Conservation (phyloP, 2,113 vertebrate genomes). For the Neomonachus schauinslandi region DNA sequence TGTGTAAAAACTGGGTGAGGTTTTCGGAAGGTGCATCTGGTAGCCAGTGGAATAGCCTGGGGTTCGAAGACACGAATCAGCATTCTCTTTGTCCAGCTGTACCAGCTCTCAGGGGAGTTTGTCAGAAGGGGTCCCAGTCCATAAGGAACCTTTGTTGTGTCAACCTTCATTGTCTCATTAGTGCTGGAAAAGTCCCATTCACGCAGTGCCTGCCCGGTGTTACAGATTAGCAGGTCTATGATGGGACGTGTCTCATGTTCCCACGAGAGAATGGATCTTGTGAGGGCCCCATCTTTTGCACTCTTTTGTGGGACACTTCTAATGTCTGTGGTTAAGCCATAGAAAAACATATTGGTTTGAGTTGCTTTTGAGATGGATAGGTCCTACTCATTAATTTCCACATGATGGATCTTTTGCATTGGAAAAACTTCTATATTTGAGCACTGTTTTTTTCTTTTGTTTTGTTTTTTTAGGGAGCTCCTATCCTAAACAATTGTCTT, state of each 20-base stretch:
- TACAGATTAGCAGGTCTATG: background rate
- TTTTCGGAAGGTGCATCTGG: background rate
- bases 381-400: background rate
- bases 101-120: background rate
- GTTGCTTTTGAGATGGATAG: background rate
- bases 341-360: background rate
- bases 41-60: background rate
- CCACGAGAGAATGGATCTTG: background rate
- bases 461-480: background rate
- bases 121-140: background rate
- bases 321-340: background rate
- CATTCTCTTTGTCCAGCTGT: background rate
- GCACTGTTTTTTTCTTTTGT: background rate
- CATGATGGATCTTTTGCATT: background rate
- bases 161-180: background rate
- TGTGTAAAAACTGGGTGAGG: background rate
- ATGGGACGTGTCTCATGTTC: background rate
- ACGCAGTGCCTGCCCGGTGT: background rate
- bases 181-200: background rate
- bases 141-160: background rate
- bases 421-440: background rate
- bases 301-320: background rate
- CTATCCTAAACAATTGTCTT: background rate
- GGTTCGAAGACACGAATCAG: background rate
- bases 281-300: background rate